Evolutionary conservation across 1,140 invertebrate genomes (phyloP), one percentile per base, ranked within the genome.

Genomic region (Euura lappo): DNA sequence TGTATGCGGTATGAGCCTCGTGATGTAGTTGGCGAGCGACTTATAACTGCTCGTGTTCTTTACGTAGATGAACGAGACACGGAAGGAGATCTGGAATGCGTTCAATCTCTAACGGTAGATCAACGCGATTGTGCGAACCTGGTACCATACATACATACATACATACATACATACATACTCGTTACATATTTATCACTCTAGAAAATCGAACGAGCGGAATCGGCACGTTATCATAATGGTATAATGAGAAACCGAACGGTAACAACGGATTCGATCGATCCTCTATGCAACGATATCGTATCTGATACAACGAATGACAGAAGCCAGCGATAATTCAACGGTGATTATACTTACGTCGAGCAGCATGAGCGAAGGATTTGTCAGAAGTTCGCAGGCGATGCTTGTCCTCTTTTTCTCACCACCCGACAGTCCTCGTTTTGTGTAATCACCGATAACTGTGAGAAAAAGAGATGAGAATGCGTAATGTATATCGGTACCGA

Each of bases 371-470:
- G 93, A 91, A 13, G 95, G 95, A 88, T 96, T 95, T 10, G 94
- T 95, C 65, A 97, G 88, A 70, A 97, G 88, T 88, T 97, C 95
- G 81, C 94, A 96, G 42, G 94, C 95, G 80, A 96, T 96, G 80
- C 94, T 96, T 5, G 94, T 94, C 79, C 95, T 85, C 81, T 96
- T 97, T 89, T 95, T 96, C 80, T 97, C 95, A 11, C 95, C 95
- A 5, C 95, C 95, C 13, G 95, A 96, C 4, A 97, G 86, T 45
- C 95, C 95, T 73, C 94, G 88, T 77, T 92, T 93, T 68, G 94
- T 87, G 76, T 93, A 92, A 83, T 95, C 94, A 7, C 95, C 95
- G 77, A 96, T 94, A 79, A 94, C 92, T 93, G 80, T 42, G 85
- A 83, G 70, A 78, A 5, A 70, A 45, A 44, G 2, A 45, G 28